Percentiles rank a stretch among this genome's conserved stretches.
These are phyloP conservation scores for Bilobella aurantiaca DNA, from an alignment of 1,140 invertebrate genomes.

Conservation along the genomic window DNA sequence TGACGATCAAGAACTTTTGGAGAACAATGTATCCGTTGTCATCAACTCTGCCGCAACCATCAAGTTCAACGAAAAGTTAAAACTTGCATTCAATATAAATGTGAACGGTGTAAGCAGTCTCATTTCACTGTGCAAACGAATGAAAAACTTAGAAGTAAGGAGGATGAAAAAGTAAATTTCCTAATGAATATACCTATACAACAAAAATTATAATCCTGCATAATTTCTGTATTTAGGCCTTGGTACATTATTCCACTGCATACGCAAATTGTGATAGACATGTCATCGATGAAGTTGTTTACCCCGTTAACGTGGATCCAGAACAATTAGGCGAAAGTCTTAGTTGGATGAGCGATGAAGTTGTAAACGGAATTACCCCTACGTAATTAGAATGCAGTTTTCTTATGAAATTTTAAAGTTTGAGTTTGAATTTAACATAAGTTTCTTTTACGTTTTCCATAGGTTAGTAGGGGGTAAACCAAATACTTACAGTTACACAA, in stretches of 20 bases:
- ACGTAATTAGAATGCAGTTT: constrained; percentile 55
- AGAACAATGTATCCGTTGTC: constrained; percentile 70
- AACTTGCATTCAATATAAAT: constrained; percentile 80
- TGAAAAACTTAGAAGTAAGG: constrained; percentile 67
- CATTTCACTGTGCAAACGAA: constrained; percentile 71
- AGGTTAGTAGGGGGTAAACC: constrained; percentile 69
- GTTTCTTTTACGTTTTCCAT: too few species aligned
- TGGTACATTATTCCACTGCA: constrained; percentile 79
- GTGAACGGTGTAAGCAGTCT: constrained; percentile 75
- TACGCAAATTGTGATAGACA: constrained; percentile 68
- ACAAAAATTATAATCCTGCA: too few species aligned
- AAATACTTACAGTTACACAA: constrained; percentile 86
- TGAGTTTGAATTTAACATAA: too few species aligned
- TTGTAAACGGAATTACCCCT: constrained; percentile 58
- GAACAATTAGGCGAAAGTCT: constrained; percentile 76
- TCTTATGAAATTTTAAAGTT: too few species aligned
- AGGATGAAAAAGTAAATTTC: too few species aligned
- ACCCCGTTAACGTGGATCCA: constrained; percentile 76
- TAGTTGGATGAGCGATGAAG: constrained; percentile 74
- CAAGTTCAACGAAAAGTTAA: constrained; percentile 91
- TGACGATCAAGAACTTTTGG: constrained; percentile 59
- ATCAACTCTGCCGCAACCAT: constrained; percentile 98
- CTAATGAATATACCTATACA: too few species aligned
- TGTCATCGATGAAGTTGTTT: constrained; percentile 68
- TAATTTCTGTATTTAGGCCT: constrained; percentile 44